A percentile compares a stretch with the other conserved stretches of the same genome.
These are phyloP conservation scores for Alectoris magna DNA, from an alignment of 2,797 vertebrate genomes.

Conservation along the genomic window DNA sequence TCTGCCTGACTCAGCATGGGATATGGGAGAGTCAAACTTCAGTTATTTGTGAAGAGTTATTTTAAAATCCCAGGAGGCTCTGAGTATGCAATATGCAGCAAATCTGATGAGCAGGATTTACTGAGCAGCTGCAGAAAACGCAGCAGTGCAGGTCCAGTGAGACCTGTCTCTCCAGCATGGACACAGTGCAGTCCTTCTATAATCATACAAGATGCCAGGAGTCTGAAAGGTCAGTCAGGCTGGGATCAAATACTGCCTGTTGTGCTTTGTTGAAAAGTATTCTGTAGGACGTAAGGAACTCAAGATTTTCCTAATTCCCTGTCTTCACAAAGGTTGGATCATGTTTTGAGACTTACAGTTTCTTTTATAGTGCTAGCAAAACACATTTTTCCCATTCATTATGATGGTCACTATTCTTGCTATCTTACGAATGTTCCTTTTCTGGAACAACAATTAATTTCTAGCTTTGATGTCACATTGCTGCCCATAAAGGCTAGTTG, in stretches of 20 bases:
- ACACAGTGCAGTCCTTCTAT: background rate
- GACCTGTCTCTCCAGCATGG: background rate
- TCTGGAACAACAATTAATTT: constrained; percentile 3
- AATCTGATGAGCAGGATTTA: background rate
- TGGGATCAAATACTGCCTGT: background rate
- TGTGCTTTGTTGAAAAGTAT: background rate
- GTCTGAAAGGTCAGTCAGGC: background rate
- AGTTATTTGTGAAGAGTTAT: background rate
- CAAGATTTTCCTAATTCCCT: background rate
- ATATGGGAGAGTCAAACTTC: background rate
- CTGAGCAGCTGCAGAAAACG: background rate
- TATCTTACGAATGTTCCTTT: background rate
- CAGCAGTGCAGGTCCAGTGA: fast-evolving
- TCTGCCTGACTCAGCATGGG: background rate
- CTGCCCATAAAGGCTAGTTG: background rate
- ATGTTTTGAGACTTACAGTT: background rate
- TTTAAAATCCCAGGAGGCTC: background rate
- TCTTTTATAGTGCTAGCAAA: background rate
- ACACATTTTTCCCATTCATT: background rate
- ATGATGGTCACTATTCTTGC: background rate
- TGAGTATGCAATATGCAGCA: background rate
- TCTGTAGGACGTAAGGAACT: background rate
- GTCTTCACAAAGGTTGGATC: background rate
- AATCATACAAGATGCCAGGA: background rate
- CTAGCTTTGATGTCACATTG: background rate